Conservation (phyloP, 2,113 vertebrate species). For the Agapornis roseicollis region DNA sequence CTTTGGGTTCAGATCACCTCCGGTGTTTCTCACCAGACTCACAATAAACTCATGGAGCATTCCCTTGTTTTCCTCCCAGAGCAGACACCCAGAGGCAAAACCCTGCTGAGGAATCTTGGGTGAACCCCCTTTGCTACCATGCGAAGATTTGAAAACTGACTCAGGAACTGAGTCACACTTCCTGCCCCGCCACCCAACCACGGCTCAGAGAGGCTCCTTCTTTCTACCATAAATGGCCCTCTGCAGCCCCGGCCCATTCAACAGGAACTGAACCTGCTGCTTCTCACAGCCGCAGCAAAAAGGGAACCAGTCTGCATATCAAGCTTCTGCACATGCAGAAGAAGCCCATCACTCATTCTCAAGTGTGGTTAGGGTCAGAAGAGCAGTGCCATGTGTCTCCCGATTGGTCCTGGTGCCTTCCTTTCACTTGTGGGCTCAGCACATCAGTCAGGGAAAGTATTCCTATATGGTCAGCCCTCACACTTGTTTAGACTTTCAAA, state of each 20-base stretch:
- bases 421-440: not conserved
- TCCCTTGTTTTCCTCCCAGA: not conserved
- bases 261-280: conserved; percentile 70
- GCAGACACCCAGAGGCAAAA: not conserved
- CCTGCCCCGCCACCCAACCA: conserved; percentile 75
- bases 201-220: conserved; percentile 47
- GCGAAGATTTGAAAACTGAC: conserved; percentile 69
- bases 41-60: not conserved
- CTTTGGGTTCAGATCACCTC: not conserved
- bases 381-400: not conserved
- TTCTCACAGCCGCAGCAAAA: conserved; percentile 30
- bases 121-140: conserved; percentile 36
- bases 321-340: not conserved
- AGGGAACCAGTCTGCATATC: conserved; percentile 6
- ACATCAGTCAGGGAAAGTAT: not conserved
- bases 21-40: not conserved
- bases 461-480: not conserved
- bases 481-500: not conserved
- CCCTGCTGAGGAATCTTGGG: conserved; percentile 11
- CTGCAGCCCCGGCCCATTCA: conserved; percentile 31
- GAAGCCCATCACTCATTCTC: not conserved
- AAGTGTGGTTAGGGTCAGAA: not conserved
- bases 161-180: conserved; percentile 83
- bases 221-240: conserved; percentile 83
- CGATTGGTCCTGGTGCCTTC: not conserved